Evolutionary conservation across 1,140 invertebrate genomes (phyloP).

Genomic region (Pantala flavescens): DNA sequence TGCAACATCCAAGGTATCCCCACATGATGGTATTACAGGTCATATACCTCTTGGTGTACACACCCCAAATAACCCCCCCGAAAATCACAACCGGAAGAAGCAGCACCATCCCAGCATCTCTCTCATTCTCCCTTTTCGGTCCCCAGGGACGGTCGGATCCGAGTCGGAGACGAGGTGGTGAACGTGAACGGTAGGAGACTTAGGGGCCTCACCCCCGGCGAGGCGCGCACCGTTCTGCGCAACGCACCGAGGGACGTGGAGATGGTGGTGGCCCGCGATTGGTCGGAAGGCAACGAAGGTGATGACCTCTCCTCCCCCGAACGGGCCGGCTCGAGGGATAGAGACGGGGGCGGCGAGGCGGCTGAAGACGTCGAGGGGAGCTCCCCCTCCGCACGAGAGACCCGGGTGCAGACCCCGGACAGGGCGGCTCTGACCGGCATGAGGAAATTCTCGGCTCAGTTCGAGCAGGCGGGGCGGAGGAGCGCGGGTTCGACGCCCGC

Average conservation of each 20-base stretch:
- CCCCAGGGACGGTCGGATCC: constrained; percentile 44
- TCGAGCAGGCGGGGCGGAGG: constrained; percentile 20
- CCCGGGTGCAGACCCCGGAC: constrained; percentile 7
- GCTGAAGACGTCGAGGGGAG: not conserved
- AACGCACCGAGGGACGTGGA: constrained; percentile 42
- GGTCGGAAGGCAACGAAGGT: not conserved
- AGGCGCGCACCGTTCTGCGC: constrained; percentile 47
- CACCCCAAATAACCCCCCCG: not conserved
- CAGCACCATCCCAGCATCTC: not conserved
- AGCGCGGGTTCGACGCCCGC: not conserved
- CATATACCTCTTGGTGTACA: not conserved
- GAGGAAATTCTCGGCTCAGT: constrained; percentile 30
- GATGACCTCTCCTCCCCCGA: constrained; percentile 13
- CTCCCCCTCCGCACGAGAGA: not conserved
- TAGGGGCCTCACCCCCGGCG: constrained; percentile 46
- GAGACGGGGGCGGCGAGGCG: not conserved
- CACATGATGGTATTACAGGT: too few species aligned
- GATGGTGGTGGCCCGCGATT: constrained; percentile 40
- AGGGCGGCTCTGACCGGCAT: constrained; percentile 26
- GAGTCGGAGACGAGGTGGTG: constrained; percentile 54
- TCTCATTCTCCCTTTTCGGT: constrained; percentile 9
- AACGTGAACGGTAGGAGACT: constrained; percentile 53
- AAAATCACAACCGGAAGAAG: too few species aligned
- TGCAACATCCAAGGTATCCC: too few species aligned
- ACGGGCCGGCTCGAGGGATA: constrained; percentile 15